Percentiles rank a stretch among this genome's conserved stretches.
Evolutionary conservation across 2,888 invertebrate genomes (phyloP).

Genomic region (Bruchidius siliquastri): DNA sequence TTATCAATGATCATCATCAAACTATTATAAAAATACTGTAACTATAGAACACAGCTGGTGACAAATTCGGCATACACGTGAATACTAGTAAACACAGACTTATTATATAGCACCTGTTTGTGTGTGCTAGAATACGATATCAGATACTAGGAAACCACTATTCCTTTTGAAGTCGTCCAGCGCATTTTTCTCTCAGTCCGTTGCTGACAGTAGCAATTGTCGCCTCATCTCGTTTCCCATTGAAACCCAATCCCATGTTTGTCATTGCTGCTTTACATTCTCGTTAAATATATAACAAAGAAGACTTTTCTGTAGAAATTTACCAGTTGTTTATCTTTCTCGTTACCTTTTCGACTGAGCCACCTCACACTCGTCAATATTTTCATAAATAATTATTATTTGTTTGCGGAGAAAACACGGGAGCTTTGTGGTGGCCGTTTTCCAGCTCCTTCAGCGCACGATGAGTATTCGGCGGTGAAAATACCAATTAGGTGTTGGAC

Average conservation of each 20-base stretch:
- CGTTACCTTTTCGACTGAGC: not conserved
- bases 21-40: not conserved
- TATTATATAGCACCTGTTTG: not conserved
- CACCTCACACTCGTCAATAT: not conserved
- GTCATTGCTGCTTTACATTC: constrained; percentile 22
- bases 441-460: not conserved
- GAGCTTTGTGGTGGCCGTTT: not conserved
- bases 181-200: not conserved
- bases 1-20: too few species aligned
- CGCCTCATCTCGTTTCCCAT: constrained; percentile 8
- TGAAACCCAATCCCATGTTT: constrained; percentile 18
- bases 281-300: constrained; percentile 28
- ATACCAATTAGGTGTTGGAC: not conserved
- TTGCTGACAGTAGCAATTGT: constrained; percentile 3
- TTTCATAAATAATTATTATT: not conserved
- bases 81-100: not conserved
- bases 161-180: not conserved
- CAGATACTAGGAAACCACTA: not conserved
- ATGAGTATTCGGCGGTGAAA: not conserved
- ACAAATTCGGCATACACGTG: not conserved
- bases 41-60: too few species aligned
- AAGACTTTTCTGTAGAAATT: constrained; percentile 26
- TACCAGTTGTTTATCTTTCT: not conserved
- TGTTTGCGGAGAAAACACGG: not conserved
- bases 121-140: not conserved